Evolutionary conservation across 2,113 vertebrate genomes (phyloP).

Genomic region (Synchiropus splendidus): DNA sequence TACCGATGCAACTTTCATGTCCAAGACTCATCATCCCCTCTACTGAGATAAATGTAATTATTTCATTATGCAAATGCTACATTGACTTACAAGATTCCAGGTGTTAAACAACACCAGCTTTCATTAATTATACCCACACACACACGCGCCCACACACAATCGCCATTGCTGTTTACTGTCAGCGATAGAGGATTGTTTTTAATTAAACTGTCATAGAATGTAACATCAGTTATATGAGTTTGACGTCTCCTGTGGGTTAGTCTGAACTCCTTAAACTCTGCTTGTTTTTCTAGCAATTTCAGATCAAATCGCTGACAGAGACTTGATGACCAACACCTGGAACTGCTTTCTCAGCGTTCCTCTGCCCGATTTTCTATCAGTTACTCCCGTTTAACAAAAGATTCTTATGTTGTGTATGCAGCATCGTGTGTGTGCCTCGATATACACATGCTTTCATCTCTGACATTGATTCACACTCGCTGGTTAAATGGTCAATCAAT

Average conservation of each 20-base stretch:
- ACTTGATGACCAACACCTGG: too few relatives aligned
- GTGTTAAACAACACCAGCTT: conserved; percentile 20
- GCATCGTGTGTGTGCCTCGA: too few relatives aligned
- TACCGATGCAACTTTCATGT: too few relatives aligned
- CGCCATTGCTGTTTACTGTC: conserved; percentile 3
- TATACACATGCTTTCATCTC: conserved; percentile 4
- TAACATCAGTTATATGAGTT: conserved; percentile 18
- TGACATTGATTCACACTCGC: conserved; percentile 2
- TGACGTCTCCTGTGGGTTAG: conserved; percentile 11
- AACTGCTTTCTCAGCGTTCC: too few relatives aligned
- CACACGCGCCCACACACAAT: too few relatives aligned
- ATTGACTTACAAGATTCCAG: conserved; percentile 8
- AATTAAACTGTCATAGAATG: conserved; percentile 44
- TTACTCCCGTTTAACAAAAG: background rate
- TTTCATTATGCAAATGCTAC: too few relatives aligned
- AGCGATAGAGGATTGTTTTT: conserved; percentile 28
- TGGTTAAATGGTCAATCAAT: conserved; percentile 7
- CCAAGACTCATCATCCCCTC: too few relatives aligned
- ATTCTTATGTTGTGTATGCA: conserved; percentile 6
- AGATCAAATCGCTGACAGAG: too few relatives aligned
- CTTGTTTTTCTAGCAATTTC: conserved; percentile 4
- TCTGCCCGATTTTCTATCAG: too few relatives aligned
- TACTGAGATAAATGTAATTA: too few relatives aligned
- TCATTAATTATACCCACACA: conserved; percentile 33
- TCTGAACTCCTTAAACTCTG: conserved; percentile 3